Evolutionary conservation across 2,797 vertebrate genomes (phyloP), one percentile per base, ranked within the genome.

Genomic region (Hydrolagus colliei): DNA sequence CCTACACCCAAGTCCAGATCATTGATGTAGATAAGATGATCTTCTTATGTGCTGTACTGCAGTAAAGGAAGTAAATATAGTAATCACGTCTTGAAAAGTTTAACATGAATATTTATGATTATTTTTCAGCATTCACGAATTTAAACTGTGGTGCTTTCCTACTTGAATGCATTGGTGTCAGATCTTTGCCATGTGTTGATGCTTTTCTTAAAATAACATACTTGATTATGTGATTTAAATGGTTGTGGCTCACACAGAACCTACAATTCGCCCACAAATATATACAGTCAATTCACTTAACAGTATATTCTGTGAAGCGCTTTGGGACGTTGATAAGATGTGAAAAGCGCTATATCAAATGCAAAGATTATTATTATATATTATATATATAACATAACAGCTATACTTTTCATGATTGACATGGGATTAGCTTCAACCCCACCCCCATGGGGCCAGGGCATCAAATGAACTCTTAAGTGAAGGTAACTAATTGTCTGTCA

Each of bases 381-480:
- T 27, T 27, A 27, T 27, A 27, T 27, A 27, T 27, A 27, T 27
- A n/a, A 63, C n/a, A 79, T 52, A 52, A 52, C 1, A 52, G 41
- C 41, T 52, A 27, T 63, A 22, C 1, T 63, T 79, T 63, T 16
- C 27, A 79, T 27, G 14, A 79, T 63, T 27, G 10, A 79, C 13
- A 61, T 27, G 27, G n/a, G 10, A 7, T 12, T 22, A 6, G 6
- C 22, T 79, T 10, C n/a, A 79, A 22, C 32, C 7, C 10, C n/a
- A 22, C 63, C 12, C 61, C 61, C 12, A 20, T 62, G 61, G 41
- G 41, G 59, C 27, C 61, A 79, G 61, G 61, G 2, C 22, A 7
- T 27, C 27, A 79, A 79, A 89, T 88, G 85, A 72, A 90, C 86
- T 72, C 86, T 87, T 22, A 0, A 1, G 14, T 1, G 18, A 80